Conservation (phyloP, 2,113 vertebrate species). For the Spea bombifrons region DNA sequence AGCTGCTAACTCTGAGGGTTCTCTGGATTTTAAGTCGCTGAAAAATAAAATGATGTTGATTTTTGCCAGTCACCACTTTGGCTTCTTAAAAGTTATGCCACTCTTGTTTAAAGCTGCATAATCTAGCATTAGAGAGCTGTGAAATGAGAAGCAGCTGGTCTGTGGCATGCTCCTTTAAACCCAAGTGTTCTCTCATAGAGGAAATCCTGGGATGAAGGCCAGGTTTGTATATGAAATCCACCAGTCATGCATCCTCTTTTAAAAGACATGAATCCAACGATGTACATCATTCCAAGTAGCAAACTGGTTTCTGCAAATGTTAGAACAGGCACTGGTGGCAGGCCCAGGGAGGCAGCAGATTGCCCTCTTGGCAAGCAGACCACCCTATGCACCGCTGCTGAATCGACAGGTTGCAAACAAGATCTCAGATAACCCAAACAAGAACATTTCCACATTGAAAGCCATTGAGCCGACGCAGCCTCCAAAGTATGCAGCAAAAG, state of each 20-base stretch:
- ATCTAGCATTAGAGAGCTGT: slow-evolving; percentile 26
- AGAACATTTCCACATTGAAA: too few species aligned
- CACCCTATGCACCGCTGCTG: too few species aligned
- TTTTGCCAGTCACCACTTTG: slow-evolving; percentile 23
- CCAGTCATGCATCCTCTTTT: slow-evolving; percentile 30
- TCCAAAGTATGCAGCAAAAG: too few species aligned
- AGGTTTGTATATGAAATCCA: slow-evolving; percentile 29
- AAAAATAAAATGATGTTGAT: too few species aligned
- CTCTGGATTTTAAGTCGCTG: too few species aligned
- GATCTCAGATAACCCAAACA: too few species aligned
- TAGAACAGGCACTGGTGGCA: background rate
- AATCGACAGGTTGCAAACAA: too few species aligned
- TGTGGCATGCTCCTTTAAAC: slow-evolving; percentile 25
- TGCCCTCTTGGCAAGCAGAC: too few species aligned
- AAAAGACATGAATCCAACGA: slow-evolving; percentile 18
- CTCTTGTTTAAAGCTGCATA: slow-evolving; percentile 23
- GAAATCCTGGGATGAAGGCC: slow-evolving; percentile 45
- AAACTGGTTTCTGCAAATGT: slow-evolving; percentile 30
- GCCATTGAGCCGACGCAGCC: too few species aligned
- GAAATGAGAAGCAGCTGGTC: slow-evolving; percentile 19
- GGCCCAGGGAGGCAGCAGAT: too few species aligned
- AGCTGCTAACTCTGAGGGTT: slow-evolving; percentile 34
- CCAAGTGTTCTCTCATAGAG: slow-evolving; percentile 39
- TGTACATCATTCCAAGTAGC: slow-evolving; percentile 22
- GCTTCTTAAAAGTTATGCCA: background rate